A percentile compares a stretch with the other conserved stretches of the same genome.
Evolutionary conservation across 2,113 vertebrate species (phyloP).

Genomic region (Rattus rattus): DNA sequence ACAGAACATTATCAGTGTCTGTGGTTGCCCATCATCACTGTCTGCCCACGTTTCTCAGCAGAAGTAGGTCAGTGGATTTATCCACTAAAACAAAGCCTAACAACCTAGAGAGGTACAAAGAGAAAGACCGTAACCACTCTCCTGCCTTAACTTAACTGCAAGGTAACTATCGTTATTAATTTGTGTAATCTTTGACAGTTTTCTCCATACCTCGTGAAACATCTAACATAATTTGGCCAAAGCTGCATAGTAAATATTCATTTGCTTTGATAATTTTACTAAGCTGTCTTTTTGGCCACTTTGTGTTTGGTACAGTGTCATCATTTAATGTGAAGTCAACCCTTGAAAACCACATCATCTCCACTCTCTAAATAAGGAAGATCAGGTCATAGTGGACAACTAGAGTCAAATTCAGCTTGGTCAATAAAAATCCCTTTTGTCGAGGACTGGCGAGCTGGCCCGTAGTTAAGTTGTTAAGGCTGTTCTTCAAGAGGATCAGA

Average conservation of each 20-base stretch:
- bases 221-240: background rate
- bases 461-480: too few relatives aligned
- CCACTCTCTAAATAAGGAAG: background rate
- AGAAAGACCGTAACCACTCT: background rate
- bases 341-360: slow-evolving; percentile 14
- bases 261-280: slow-evolving; percentile 16
- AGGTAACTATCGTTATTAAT: background rate
- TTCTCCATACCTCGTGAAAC: background rate
- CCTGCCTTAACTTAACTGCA: slow-evolving; percentile 5
- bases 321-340: slow-evolving; percentile 1
- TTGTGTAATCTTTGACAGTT: slow-evolving; percentile 6
- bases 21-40: background rate
- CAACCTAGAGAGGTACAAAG: background rate
- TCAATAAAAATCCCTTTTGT: background rate
- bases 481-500: too few relatives aligned
- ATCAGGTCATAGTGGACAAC: background rate
- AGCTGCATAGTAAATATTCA: background rate
- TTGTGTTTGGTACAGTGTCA: slow-evolving; percentile 12
- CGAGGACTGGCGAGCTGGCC: too few relatives aligned
- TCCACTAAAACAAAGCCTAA: slow-evolving; percentile 27
- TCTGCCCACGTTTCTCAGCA: background rate
- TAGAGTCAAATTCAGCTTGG: slow-evolving; percentile 3
- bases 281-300: slow-evolving; percentile 31
- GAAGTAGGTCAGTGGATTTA: slow-evolving; percentile 25
- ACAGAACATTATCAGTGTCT: background rate